phyloP scores from a whole-genome alignment of 2,888 invertebrate genomes.

The Pharmacophagus antenor region DNA sequence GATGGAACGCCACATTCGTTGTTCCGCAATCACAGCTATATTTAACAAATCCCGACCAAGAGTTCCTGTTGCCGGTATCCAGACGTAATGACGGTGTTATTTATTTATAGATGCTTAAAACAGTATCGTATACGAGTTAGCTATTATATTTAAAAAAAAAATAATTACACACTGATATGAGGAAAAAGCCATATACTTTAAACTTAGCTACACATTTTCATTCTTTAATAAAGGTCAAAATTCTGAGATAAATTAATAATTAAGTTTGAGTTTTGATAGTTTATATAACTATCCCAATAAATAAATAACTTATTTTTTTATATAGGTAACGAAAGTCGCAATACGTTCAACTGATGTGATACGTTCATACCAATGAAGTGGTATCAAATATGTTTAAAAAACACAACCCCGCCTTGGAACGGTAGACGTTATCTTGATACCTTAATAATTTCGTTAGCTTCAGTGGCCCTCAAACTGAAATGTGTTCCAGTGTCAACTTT shows the following conservation, averaged over 20 bases:
- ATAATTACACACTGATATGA: no score
- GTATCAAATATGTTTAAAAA: no score
- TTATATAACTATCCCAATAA: no score
- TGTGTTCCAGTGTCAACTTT: no score
- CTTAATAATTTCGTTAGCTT: no score
- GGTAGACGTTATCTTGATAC: no score
- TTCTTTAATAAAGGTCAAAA: neutral
- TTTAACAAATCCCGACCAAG: constrained; percentile 33
- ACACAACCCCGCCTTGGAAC: no score
- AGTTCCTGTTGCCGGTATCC: constrained; percentile 28
- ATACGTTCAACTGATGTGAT: no score
- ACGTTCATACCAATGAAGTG: no score
- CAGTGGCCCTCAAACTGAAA: no score
- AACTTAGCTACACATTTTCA: neutral
- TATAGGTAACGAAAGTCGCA: no score
- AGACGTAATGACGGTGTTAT: constrained; percentile 16
- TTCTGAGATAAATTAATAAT: neutral
- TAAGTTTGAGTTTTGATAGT: neutral
- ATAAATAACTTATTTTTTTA: no score
- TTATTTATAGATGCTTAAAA: constrained; percentile 26
- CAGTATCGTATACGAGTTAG: constrained; percentile 2
- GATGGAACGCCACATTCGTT: constrained; percentile 25
- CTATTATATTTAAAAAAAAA: neutral
- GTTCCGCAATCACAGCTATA: constrained; percentile 36
- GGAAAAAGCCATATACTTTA: neutral